phyloP scores from a whole-genome alignment of 1,140 invertebrate species.

The Lineus longissimus region DNA sequence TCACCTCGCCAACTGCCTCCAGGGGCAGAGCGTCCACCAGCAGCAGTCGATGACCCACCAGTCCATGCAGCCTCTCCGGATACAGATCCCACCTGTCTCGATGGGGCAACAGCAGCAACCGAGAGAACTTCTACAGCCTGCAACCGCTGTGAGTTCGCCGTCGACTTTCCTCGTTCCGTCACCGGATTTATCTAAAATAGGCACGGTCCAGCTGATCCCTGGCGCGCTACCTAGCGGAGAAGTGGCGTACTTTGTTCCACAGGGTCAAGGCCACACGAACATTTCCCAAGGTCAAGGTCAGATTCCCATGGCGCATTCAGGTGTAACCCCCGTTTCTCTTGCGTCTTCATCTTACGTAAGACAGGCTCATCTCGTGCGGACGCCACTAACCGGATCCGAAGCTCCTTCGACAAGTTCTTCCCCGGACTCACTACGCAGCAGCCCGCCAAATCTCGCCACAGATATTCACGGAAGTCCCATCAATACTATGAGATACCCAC shows the following conservation, averaged over 20 bases:
- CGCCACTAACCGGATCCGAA: too few species aligned
- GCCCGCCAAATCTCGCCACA: too few species aligned
- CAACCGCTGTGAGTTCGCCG: neutral
- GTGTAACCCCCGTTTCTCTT: too few species aligned
- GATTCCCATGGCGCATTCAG: too few species aligned
- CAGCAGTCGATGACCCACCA: neutral
- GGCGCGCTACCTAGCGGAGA: slow-evolving; percentile 65
- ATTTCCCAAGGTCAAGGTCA: too few species aligned
- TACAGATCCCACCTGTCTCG: neutral
- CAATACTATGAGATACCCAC: too few species aligned
- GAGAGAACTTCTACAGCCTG: neutral
- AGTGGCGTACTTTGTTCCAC: slow-evolving; percentile 63
- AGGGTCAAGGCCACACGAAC: too few species aligned
- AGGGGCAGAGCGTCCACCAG: neutral
- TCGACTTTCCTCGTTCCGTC: neutral
- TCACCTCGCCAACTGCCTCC: slow-evolving; percentile 20
- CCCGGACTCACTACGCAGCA: too few species aligned
- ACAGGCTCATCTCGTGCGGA: too few species aligned
- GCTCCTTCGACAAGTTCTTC: too few species aligned
- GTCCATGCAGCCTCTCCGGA: slow-evolving; percentile 4
- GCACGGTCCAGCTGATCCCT: slow-evolving; percentile 67
- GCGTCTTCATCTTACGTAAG: too few species aligned
- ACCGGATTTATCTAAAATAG: neutral
- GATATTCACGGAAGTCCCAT: too few species aligned
- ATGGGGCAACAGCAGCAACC: neutral